These are phyloP conservation scores for Acrocyrtus sp. DNA, from an alignment of 2,888 invertebrate species.

Conservation along the genomic window DNA sequence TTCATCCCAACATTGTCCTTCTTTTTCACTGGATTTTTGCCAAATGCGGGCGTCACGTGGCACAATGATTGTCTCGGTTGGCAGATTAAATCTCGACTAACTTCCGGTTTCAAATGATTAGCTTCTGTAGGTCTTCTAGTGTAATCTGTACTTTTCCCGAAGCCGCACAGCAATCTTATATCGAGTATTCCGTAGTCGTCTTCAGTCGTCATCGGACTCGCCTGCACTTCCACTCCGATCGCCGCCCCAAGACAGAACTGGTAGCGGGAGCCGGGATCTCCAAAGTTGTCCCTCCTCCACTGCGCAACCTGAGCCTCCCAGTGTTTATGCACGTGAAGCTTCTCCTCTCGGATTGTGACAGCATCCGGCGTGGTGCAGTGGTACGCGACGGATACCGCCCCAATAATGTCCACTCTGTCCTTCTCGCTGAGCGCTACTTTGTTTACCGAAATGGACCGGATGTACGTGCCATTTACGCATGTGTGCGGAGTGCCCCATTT, in stretches of 20 bases:
- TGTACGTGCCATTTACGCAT: not conserved
- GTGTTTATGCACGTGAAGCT: not conserved
- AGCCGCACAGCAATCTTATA: slow-evolving; percentile 2
- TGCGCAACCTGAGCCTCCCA: not conserved
- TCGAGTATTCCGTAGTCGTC: slow-evolving; percentile 16
- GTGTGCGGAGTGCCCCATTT: not conserved
- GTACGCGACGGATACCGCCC: not conserved
- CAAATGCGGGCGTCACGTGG: not conserved
- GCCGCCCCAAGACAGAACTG: slow-evolving; percentile 17
- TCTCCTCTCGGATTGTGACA: not conserved
- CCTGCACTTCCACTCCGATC: slow-evolving; percentile 5
- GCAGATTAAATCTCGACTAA: not conserved
- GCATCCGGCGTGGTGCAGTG: slow-evolving; percentile 15
- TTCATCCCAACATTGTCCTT: not conserved
- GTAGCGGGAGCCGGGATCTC: slow-evolving; percentile 10
- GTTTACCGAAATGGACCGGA: slow-evolving; percentile 9
- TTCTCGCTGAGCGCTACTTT: not conserved
- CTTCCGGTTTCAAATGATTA: not conserved
- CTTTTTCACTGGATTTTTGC: not conserved
- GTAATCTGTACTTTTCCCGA: slow-evolving; percentile 5
- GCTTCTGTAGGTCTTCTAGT: too few species aligned
- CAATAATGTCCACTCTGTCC: not conserved
- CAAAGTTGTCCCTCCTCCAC: not conserved
- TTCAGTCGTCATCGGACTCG: not conserved
- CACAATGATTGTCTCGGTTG: slow-evolving; percentile 2